A percentile compares a stretch with the other conserved stretches of the same genome.
phyloP scores from a whole-genome alignment of 2,113 vertebrate genomes.

The Muntiacus reevesi region DNA sequence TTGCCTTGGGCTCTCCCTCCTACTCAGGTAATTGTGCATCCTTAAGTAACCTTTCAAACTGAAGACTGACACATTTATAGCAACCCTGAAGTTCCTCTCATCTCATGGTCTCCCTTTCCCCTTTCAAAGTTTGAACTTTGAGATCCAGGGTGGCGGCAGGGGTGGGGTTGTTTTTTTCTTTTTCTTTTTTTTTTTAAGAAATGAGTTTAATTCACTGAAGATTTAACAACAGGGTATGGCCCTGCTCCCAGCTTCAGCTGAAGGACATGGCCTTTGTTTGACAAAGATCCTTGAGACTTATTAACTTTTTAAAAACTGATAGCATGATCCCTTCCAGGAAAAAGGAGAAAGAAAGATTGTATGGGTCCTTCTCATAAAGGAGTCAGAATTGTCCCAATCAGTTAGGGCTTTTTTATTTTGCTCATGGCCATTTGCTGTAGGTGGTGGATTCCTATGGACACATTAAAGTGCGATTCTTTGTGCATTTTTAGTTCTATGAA shows the following conservation, averaged over 20 bases:
- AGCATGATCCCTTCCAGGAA: not conserved
- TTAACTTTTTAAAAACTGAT: constrained; percentile 25
- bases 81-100: constrained; percentile 28
- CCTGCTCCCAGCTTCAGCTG: not conserved
- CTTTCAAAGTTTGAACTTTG: constrained; percentile 50
- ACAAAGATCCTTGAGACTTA: constrained; percentile 28
- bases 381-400: constrained; percentile 29
- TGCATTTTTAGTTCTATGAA: constrained; percentile 7
- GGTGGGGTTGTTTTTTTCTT: not conserved
- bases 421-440: not conserved
- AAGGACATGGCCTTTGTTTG: constrained; percentile 31
- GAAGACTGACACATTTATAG: constrained; percentile 51
- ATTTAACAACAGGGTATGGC: constrained; percentile 7
- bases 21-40: constrained; percentile 48
- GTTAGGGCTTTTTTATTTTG: constrained; percentile 32
- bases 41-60: constrained; percentile 51
- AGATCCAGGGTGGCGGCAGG: not conserved
- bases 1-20: constrained; percentile 35
- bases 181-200: not conserved
- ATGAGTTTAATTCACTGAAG: constrained; percentile 38
- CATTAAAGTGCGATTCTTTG: not conserved
- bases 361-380: constrained; percentile 1
- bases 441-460: not conserved
- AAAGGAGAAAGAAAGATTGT: not conserved
- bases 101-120: constrained; percentile 31